Percentiles rank a stretch among this genome's conserved stretches.
phyloP scores from a whole-genome alignment of 2,113 vertebrate species.

The Damaliscus lunatus region DNA sequence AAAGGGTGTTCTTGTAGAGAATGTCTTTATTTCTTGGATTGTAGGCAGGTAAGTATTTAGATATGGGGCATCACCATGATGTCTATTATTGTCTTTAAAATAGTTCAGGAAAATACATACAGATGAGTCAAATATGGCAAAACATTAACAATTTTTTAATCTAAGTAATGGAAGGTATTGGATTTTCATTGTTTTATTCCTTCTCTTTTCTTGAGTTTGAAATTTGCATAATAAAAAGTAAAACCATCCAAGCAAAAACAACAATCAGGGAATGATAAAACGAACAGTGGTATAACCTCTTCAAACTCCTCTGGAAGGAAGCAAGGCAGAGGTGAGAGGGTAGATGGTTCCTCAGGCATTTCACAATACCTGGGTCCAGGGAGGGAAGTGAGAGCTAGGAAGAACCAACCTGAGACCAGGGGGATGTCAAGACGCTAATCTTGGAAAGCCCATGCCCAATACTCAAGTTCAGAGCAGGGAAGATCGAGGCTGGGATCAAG shows the following conservation, averaged over 20 bases:
- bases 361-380: background rate
- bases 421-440: background rate
- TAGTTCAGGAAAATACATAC: background rate
- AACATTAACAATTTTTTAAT: background rate
- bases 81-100: background rate
- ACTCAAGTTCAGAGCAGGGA: background rate
- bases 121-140: background rate
- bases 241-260: background rate
- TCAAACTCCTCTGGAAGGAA: background rate
- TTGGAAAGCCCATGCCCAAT: background rate
- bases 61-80: background rate
- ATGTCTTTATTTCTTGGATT: background rate
- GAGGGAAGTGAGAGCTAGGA: background rate
- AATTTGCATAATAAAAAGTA: background rate
- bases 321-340: background rate
- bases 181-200: background rate
- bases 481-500: background rate
- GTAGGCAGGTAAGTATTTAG: background rate
- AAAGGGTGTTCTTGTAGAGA: background rate
- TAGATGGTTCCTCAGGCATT: background rate
- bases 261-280: background rate
- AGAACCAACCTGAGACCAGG: background rate
- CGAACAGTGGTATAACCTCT: background rate
- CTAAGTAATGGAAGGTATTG: background rate
- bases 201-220: background rate